Evolutionary conservation across 2,113 vertebrate species (phyloP).

Genomic region (Entelurus aequoreus): DNA sequence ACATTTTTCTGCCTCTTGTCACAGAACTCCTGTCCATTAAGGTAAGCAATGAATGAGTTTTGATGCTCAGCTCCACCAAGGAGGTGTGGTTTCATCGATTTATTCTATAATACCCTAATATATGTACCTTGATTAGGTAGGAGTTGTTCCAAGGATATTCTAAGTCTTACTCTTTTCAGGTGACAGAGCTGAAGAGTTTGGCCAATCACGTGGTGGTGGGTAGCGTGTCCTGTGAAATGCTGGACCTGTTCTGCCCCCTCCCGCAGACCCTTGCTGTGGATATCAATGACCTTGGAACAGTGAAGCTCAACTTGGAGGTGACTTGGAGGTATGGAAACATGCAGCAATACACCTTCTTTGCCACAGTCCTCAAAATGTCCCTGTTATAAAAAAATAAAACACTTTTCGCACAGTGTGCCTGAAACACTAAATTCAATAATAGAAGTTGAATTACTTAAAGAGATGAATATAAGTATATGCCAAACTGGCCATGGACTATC

Average conservation of each 20-base stretch:
- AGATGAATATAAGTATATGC: no score
- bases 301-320: constrained; percentile 96
- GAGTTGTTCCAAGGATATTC: no score
- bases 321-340: constrained; percentile 83
- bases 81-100: background rate
- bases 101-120: background rate
- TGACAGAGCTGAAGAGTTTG: constrained; percentile 94
- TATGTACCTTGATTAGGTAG: background rate
- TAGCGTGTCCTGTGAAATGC: constrained; percentile 94
- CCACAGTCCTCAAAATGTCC: no score
- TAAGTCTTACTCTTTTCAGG: constrained; percentile 64
- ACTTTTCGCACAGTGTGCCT: no score
- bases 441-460: no score
- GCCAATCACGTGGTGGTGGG: constrained; percentile 97
- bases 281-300: constrained; percentile 95
- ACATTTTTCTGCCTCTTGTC: constrained; percentile 90
- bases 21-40: constrained; percentile 97
- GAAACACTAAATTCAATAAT: no score
- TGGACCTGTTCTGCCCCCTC: constrained; percentile 91
- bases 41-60: constrained; percentile 63
- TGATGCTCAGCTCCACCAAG: background rate
- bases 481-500: no score
- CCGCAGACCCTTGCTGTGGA: constrained; percentile 96
- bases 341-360: background rate
- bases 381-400: no score